Evolutionary conservation across 2,113 vertebrate genomes (phyloP).

Genomic region (Forbesichthys papilliferus): DNA sequence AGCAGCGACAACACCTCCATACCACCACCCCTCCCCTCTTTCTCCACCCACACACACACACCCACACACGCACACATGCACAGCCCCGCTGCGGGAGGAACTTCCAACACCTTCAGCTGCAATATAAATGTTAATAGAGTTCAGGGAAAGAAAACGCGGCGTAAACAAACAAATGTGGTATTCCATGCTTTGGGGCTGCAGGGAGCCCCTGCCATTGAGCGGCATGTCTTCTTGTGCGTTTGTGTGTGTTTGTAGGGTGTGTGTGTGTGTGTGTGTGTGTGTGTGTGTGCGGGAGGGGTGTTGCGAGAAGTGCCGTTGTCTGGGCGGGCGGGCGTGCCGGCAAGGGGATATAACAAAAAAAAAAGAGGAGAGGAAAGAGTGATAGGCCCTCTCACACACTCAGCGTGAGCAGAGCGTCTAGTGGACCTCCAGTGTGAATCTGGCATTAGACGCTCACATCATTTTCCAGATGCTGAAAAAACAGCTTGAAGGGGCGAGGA

Average conservation of each 20-base stretch:
- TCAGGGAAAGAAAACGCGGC: conserved; percentile 75
- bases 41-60: too few relatives aligned
- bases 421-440: conserved; percentile 47
- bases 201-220: conserved; percentile 64
- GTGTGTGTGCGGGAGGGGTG: conserved; percentile 16
- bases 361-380: conserved; percentile 41
- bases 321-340: conserved; percentile 5
- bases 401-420: conserved; percentile 39
- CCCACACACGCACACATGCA: too few relatives aligned
- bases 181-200: conserved; percentile 70
- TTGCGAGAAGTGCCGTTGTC: conserved; percentile 39
- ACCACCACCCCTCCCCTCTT: not conserved
- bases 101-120: conserved; percentile 77
- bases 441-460: conserved; percentile 45
- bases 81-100: conserved; percentile 67
- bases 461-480: conserved; percentile 33
- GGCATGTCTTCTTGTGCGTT: conserved; percentile 19
- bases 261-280: conserved; percentile 4
- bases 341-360: conserved; percentile 7
- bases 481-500: conserved; percentile 17
- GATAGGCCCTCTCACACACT: conserved; percentile 48
- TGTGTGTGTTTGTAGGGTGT: not conserved
- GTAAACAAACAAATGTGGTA: conserved; percentile 79
- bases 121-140: conserved; percentile 85
- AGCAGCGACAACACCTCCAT: conserved; percentile 43